Percentiles rank a stretch among this genome's conserved stretches.
phyloP scores from a whole-genome alignment of 2,888 invertebrate genomes.

The Lepidochrysops patricia region DNA sequence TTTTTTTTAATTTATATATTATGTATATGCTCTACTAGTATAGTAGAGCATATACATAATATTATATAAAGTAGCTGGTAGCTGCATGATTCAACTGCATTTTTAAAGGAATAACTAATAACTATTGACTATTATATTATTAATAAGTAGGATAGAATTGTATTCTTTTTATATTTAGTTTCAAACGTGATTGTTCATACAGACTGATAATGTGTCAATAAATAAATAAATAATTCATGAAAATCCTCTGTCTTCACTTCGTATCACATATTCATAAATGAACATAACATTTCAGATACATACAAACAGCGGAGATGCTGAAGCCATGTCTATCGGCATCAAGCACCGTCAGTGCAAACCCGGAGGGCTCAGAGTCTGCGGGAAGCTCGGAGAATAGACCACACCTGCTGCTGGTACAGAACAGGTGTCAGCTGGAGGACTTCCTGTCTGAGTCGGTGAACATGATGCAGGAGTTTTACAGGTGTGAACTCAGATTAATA shows the following conservation, averaged over 20 bases:
- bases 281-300: slow-evolving; percentile 70
- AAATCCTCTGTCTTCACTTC: not conserved
- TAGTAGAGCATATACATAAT: no score
- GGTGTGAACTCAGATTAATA: slow-evolving; percentile 32
- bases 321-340: slow-evolving; percentile 82
- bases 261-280: not conserved
- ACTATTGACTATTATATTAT: no score
- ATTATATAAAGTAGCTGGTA: no score
- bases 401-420: slow-evolving; percentile 87
- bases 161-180: no score
- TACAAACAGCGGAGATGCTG: slow-evolving; percentile 90
- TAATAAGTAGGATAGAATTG: no score
- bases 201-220: no score
- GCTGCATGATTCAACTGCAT: no score
- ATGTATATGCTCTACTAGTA: no score
- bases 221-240: no score
- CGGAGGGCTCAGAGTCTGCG: slow-evolving; percentile 46
- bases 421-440: slow-evolving; percentile 84
- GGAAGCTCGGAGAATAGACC: slow-evolving; percentile 85
- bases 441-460: slow-evolving; percentile 76
- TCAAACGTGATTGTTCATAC: no score
- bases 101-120: no score
- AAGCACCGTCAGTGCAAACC: slow-evolving; percentile 30
- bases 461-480: slow-evolving; percentile 75
- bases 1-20: no score